phyloP scores from a whole-genome alignment of 2,113 vertebrate genomes.

The Trematocara unimaculatum region DNA sequence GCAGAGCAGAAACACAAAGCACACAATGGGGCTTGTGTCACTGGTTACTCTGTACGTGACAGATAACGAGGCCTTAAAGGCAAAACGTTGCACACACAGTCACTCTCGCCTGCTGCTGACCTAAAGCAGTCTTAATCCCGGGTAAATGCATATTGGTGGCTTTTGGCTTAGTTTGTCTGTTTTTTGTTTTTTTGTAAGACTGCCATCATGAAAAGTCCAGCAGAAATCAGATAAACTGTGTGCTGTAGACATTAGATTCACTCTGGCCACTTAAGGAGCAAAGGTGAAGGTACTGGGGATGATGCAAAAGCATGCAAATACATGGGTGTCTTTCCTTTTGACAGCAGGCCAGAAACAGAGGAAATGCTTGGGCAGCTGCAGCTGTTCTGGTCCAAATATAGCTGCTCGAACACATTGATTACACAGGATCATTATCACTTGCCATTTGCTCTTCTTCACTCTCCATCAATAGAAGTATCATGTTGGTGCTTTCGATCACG shows the following conservation, averaged over 20 bases:
- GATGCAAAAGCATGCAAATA: conserved; percentile 20
- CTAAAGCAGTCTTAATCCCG: conserved; percentile 5
- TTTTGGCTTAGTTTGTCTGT: not conserved
- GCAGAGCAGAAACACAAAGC: not conserved
- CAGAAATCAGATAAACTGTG: not conserved
- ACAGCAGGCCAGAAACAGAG: not conserved
- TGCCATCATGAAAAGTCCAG: not conserved
- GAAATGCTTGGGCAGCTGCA: conserved; percentile 12
- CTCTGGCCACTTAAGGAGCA: not conserved
- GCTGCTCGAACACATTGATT: conserved; percentile 36
- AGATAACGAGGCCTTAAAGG: not conserved
- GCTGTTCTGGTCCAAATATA: conserved; percentile 17
- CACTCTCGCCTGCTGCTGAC: not conserved
- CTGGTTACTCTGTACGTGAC: not conserved
- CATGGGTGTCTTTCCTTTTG: not conserved
- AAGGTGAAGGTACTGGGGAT: not conserved
- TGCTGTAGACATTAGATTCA: not conserved
- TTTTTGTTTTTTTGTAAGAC: not conserved
- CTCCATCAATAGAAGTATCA: not conserved
- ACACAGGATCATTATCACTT: conserved; percentile 24
- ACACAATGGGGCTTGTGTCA: not conserved
- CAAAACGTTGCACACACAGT: not conserved
- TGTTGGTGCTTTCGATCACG: not conserved
- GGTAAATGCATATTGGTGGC: not conserved
- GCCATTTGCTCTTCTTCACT: not conserved